Evolutionary conservation across 2,797 vertebrate species (phyloP), one percentile per base, ranked within the genome.

Genomic region (Pantherophis alleghaniensis): DNA sequence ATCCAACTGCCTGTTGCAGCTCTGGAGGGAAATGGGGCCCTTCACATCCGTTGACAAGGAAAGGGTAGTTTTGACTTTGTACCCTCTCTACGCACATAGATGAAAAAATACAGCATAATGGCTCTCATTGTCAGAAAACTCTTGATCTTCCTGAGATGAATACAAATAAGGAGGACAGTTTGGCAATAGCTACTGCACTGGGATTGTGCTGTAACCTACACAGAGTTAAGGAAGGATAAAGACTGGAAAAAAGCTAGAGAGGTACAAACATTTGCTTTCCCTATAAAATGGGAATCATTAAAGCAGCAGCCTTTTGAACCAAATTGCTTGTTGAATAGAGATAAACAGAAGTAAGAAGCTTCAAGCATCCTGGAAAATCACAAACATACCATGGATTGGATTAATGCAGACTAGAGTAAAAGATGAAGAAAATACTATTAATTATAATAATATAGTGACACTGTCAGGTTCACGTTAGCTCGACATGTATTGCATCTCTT

Each of bases 1-100:
- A 0, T 0, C 86, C 0, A 0, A 92, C 0, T 0, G 9, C 0
- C 0, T 2, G 0, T 2, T 0, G 26, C 22, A 57, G 0, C 60
- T 24, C 0, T 86, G 20, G 0, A 0, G 56, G 94, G 86, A 32
- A 5, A 1, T 0, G 3, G 32, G 63, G 42, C 66, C 16, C 0
- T 0, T 95, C 1, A n/a, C 60, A 91, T 42, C 32, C 18, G 69
- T 0, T 5, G 42, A 53, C 0, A 16, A 26, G 59, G 42, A 88
- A 89, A 53, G 28, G 0, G 59, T 55, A 51, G 26, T 56, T 89
- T 89, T 51, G 37, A 0, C 0, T 1, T 22, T 1, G 0, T 22
- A 59, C 7, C 26, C 14, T 53, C 51, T 59, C 86, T 53, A 63
- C 2, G 1, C 57, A 57, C 87, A 89, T 1, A 2, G 91, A 14